Evolutionary conservation across 30 jellyfish, hydroid and myxozoan genomes (phyloP).

Genomic region (Morbakka virulenta): DNA sequence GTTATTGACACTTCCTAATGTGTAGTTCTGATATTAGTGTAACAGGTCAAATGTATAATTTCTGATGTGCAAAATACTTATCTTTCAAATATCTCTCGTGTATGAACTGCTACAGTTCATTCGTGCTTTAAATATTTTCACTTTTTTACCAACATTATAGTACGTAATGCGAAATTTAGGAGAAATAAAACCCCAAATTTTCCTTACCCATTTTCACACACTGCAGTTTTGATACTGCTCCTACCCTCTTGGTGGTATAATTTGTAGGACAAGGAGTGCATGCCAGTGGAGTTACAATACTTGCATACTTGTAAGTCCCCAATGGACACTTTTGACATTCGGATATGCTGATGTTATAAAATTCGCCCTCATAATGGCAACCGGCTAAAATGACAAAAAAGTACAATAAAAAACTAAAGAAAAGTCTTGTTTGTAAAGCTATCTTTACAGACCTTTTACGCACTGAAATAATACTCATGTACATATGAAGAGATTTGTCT

Average conservation of each 20-base stretch:
- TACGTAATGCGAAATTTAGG: too few relatives aligned
- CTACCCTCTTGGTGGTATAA: slow-evolving; percentile 30
- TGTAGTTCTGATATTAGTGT: too few relatives aligned
- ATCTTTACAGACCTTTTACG: slow-evolving; percentile 21
- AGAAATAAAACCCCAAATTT: too few relatives aligned
- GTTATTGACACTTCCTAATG: too few relatives aligned
- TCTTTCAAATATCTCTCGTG: too few relatives aligned
- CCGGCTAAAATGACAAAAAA: slow-evolving; percentile 5
- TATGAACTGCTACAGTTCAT: too few relatives aligned
- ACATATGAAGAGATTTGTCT: too few relatives aligned
- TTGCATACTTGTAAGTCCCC: slow-evolving; percentile 34
- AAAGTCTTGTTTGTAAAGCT: not conserved
- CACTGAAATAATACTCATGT: too few relatives aligned
- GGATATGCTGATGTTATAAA: not conserved
- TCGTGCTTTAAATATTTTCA: too few relatives aligned
- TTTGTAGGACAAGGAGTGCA: slow-evolving; percentile 44
- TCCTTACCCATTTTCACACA: not conserved
- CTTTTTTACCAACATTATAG: too few relatives aligned
- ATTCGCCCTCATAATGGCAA: slow-evolving; percentile 43
- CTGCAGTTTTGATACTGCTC: slow-evolving; percentile 1
- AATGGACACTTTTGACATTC: slow-evolving; percentile 36
- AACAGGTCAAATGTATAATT: too few relatives aligned
- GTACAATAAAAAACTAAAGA: not conserved
- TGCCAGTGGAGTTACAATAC: not conserved
- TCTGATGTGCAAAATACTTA: too few relatives aligned